A percentile compares a stretch with the other conserved stretches of the same genome.
Evolutionary conservation across 2,113 vertebrate species (phyloP).

Genomic region (Laticauda laticaudata): DNA sequence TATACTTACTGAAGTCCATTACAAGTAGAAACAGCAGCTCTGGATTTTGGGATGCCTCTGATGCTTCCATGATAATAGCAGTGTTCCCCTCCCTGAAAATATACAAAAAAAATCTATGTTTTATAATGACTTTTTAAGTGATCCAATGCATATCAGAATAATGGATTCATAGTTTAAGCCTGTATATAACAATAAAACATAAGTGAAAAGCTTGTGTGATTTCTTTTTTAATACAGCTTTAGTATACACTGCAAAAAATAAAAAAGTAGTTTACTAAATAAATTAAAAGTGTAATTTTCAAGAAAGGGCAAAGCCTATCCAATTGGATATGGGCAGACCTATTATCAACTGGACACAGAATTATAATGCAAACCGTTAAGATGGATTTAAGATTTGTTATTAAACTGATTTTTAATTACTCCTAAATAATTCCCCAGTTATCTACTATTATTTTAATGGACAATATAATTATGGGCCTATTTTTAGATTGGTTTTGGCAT

Average conservation of each 20-base stretch:
- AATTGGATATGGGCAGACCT: background rate
- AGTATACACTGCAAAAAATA: background rate
- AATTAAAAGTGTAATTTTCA: background rate
- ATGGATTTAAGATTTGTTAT: background rate
- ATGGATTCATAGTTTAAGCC: background rate
- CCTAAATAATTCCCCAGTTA: background rate
- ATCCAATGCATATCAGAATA: background rate
- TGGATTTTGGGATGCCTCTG: constrained; percentile 83
- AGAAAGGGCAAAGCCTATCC: no score
- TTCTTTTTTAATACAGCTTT: background rate
- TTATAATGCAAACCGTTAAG: background rate
- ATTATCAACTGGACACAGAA: background rate
- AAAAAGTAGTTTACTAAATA: background rate
- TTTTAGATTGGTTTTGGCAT: background rate
- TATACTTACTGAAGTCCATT: constrained; percentile 93
- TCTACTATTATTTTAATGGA: background rate
- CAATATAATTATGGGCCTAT: background rate
- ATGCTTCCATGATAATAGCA: constrained; percentile 95
- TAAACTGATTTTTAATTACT: background rate
- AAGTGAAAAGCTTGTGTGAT: background rate
- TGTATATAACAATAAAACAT: background rate
- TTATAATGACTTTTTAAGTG: background rate
- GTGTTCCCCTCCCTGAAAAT: constrained; percentile 89
- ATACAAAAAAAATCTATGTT: background rate
- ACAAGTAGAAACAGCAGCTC: constrained; percentile 90